Base-by-base conservation (phyloP, 2,888 invertebrate genomes). In the Drosophila sordidapex region DNA sequence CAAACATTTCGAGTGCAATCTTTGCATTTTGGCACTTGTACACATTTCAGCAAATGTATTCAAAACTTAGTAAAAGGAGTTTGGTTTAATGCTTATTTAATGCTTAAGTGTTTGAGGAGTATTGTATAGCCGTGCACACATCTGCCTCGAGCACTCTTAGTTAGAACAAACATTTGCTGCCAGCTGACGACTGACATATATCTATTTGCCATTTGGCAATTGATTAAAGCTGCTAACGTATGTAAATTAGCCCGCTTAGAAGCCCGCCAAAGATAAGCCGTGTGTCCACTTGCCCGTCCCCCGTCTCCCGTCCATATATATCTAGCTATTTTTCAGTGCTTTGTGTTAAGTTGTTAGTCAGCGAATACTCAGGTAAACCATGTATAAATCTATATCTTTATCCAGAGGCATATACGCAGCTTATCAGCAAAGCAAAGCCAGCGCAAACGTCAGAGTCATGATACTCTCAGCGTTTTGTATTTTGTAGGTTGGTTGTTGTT, bases 201-300 rank as follows among this genome's bases (percentile, higher is more conserved):
- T 79, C 69, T 72, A 57, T 79, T 66, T 58, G 51, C 49, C 62
- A 70, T 74, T 64, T 76, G 68, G 61, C 74, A 70, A 81, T 81
- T 86, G 81, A 84, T 86, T 71, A 83, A 75, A 68, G 70, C 58
- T 21, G 61, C 53, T 40, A 40, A 63, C 40, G 62, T 54, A 59
- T 74, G 63, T 63, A 56, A 75, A 76, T 71, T 54, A 51, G 48
- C 36, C 46, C 46, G 62, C 54, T 48, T 46, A 21, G 43, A 48
- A 48, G 40, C 36, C 31, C 7, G 54, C 40, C 15, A 52, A 49
- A 63, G 43, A 59, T 60, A 35, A 59, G 43, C 49, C 29, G 27
- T 31, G 35, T 54, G 18, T 21, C 38, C 29, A 27, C 40, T 10
- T 49, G 27, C 51, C 21, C 3, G 10, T 25, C 31, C 35, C 51